Evolutionary conservation across 2,797 vertebrate species (phyloP).

Genomic region (Chloroceryle inda): DNA sequence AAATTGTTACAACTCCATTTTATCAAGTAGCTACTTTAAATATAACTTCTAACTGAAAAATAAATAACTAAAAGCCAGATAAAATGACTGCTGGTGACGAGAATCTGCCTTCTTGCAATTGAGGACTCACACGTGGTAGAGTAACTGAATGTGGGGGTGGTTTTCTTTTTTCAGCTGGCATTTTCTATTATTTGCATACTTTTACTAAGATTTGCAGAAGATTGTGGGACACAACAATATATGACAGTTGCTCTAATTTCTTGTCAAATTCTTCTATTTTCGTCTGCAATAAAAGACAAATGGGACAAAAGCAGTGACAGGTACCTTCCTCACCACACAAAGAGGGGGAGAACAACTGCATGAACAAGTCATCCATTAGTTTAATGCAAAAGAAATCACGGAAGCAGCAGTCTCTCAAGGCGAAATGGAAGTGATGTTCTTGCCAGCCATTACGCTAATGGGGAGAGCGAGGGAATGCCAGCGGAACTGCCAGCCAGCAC

Average conservation of each 20-base stretch:
- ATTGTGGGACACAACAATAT: neutral
- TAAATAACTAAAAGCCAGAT: neutral
- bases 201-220: neutral
- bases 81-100: neutral
- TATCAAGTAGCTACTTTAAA: neutral
- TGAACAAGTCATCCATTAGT: constrained; percentile 15
- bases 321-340: neutral
- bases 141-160: neutral
- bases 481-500: neutral
- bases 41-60: neutral
- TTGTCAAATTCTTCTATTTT: constrained; percentile 52
- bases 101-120: neutral
- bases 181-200: constrained; percentile 37
- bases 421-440: constrained; percentile 43
- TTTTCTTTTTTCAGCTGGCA: neutral
- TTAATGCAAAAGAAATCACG: constrained; percentile 32
- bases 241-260: constrained; percentile 33
- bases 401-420: constrained; percentile 35
- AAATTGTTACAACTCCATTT: neutral
- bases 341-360: neutral
- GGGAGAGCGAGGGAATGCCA: constrained; percentile 13
- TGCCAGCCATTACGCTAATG: constrained; percentile 31
- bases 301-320: constrained; percentile 7
- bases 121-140: neutral
- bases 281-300: constrained; percentile 24